phyloP scores from a whole-genome alignment of 2,797 vertebrate genomes.

The Rhinichthys osculus region DNA sequence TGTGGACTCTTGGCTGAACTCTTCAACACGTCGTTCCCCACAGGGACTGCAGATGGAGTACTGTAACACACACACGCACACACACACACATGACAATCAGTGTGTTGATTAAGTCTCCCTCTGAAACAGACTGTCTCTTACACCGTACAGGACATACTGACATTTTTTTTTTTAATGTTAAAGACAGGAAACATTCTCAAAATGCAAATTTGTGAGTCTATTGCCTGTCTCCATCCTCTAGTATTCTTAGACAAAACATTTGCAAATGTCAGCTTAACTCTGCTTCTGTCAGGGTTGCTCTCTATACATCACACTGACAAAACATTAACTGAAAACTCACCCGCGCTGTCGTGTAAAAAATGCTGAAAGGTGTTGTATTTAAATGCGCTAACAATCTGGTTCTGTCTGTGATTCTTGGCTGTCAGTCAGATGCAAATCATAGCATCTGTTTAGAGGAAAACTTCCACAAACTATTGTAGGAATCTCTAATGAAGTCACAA shows the following conservation, averaged over 20 bases:
- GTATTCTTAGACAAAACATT: constrained; percentile 2
- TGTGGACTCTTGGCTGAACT: constrained; percentile 28
- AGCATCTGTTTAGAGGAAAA: constrained; percentile 18
- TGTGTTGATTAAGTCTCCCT: background rate
- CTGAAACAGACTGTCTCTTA: background rate
- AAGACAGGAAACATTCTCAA: background rate
- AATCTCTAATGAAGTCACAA: constrained; percentile 6
- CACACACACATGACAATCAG: constrained; percentile 2
- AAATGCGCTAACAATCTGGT: constrained; percentile 27
- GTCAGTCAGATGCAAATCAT: constrained; percentile 15
- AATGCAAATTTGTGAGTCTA: background rate
- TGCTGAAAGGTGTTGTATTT: constrained; percentile 42
- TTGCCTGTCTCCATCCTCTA: background rate
- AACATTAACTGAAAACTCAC: constrained; percentile 11
- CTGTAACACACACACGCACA: background rate
- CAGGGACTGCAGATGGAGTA: constrained; percentile 30
- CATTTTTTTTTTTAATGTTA: background rate
- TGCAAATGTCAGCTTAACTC: constrained; percentile 37
- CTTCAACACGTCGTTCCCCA: constrained; percentile 19
- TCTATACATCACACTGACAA: constrained; percentile 26
- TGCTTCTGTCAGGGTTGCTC: constrained; percentile 20
- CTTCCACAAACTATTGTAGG: background rate
- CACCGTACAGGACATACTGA: background rate
- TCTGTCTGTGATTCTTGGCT: background rate
- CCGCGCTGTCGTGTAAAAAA: background rate